Base-by-base conservation (phyloP, 2,888 invertebrate genomes). In the Pyrochroa serraticornis region DNA sequence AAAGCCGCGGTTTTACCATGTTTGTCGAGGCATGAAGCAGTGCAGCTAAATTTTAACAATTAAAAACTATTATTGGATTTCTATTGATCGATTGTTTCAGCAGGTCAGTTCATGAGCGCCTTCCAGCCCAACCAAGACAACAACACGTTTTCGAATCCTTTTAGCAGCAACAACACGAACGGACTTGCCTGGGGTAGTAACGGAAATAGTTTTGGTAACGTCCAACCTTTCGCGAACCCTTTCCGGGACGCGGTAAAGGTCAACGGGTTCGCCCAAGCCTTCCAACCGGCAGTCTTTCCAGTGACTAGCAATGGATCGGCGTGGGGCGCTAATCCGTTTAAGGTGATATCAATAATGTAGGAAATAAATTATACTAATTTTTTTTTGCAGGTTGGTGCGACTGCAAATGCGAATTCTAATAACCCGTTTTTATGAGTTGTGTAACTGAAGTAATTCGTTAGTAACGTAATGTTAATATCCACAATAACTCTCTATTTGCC, bases 401-500 rank as follows among this genome's bases (percentile, higher is more conserved):
- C 74, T 42, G 65, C 76, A 32, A 71, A 72, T 44, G 73, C 80
- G 67, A 82, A 81, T 75, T 82, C 84, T 58, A 84, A 82, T 76
- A 85, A 85, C 72, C 85, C 85, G 38, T 85, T 85, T 76, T 84
- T 85, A 82, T 85, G 83, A 83, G 70, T 60, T 52, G 35, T 13
- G 14, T 37, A 38, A 41, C 35, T 31, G 37, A 32, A 9, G 22
- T 5, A 22, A 22, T 22, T 22, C 22, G 22, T 22, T 39, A 41
- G 47, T 6, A 46, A 51, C 30, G 14, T 57, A 55, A 49, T 39
- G 36, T 45, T 50, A 58, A 55, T n/a, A n/a, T 60, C 54, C 64
- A 63, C 32, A 31, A 32, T 64, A 65, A 67, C 66, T 67, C 62
- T 67, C 62, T 65, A 66, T 67, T 65, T 69, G 35, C 33, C 46